Evolutionary conservation across 2,113 vertebrate genomes (phyloP), one percentile per base, ranked within the genome.

Genomic region (Odobenus rosmarus): DNA sequence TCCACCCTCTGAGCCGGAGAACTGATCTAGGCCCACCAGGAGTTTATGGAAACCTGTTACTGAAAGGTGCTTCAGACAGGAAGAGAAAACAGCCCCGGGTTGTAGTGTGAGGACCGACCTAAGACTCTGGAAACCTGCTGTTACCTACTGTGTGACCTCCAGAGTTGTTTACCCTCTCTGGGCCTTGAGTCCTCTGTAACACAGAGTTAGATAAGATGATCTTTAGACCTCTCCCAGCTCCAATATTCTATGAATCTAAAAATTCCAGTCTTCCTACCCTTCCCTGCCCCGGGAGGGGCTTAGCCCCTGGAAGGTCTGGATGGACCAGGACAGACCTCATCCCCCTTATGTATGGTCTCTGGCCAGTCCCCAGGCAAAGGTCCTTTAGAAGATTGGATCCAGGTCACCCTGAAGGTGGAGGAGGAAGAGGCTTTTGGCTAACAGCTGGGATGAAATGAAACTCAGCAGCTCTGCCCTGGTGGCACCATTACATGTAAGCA

Each of bases 401-500:
- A 15, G 86, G 42, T 23, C 21, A 9, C 36, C 2, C 31, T 19
- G 36, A 49, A 77, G 23, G 69, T 51, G 53, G 77, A 28, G 19
- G 23, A 67, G 39, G 49, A 90, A 33, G 74, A 92, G 57, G 28
- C 13, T 77, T 9, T 46, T 31, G 10, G 15, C 46, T 42, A 28
- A 51, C 64, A 23, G 21, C 2, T 61, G 33, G 8, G 39, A 49
- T 46, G 16, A 4, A 7, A 24, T 31, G 18, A 79, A 59, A 36
- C 39, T 10, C 24, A 14, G 69, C 55, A 21, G 31, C 76, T 39
- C 46, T 42, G 67, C 16, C 42, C 39, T 15, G 23, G 31, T 69
- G 2, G 6, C 26, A 42, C 6, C 39, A 53, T 26, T n/a, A 0
- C 0, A 4, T 19, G 67, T 33, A 51, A 77, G 31, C 36, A 24